Evolutionary conservation across 2,113 vertebrate genomes (phyloP).

Genomic region (Physeter macrocephalus): DNA sequence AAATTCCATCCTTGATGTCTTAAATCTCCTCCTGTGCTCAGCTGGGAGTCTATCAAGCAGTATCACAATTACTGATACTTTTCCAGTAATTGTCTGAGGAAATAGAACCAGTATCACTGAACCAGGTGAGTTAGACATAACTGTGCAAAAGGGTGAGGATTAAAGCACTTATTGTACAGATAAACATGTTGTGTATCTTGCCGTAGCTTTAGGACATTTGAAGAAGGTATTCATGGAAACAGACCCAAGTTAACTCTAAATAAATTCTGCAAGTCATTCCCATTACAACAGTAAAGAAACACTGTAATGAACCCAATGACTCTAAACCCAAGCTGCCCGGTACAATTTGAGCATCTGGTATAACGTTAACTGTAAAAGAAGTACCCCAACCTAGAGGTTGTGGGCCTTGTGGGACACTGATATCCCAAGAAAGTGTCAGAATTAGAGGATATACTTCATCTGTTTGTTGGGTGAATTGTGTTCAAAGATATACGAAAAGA

Average conservation of each 20-base stretch:
- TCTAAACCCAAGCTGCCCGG: background rate
- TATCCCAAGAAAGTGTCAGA: background rate
- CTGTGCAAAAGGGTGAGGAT: slow-evolving; percentile 44
- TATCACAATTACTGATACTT: background rate
- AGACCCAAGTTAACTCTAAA: slow-evolving; percentile 1
- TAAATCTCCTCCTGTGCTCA: background rate
- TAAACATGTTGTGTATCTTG: slow-evolving; percentile 39
- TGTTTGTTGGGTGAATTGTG: slow-evolving; percentile 11
- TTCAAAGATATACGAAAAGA: slow-evolving; percentile 8
- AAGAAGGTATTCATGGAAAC: slow-evolving; percentile 40
- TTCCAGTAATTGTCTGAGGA: slow-evolving; percentile 48
- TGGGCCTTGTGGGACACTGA: background rate
- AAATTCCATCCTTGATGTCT: slow-evolving; percentile 4
- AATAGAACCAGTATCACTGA: background rate
- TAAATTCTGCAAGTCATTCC: background rate
- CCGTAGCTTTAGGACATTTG: background rate
- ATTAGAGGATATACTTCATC: background rate
- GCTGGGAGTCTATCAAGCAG: background rate
- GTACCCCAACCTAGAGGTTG: background rate
- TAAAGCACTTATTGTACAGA: background rate
- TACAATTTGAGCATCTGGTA: background rate
- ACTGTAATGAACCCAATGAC: background rate
- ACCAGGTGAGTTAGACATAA: slow-evolving; percentile 31
- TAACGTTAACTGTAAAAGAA: background rate
- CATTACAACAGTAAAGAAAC: background rate